phyloP scores from a whole-genome alignment of 1,140 invertebrate species.

The Drosophila saltans region DNA sequence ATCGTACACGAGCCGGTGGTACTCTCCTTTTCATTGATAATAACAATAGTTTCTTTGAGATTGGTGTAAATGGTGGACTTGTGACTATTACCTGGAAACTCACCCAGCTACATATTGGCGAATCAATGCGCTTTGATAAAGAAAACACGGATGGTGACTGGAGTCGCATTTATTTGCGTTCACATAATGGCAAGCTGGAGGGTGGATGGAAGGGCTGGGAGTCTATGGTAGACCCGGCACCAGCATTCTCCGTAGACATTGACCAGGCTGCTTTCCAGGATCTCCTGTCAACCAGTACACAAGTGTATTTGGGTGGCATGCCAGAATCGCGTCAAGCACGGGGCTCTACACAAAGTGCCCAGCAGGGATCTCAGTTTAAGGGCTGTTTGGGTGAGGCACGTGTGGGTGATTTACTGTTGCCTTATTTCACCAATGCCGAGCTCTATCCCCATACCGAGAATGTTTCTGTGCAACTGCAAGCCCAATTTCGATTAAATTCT shows the following conservation, averaged over 20 bases:
- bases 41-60: conserved; percentile 86
- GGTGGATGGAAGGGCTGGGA: conserved; percentile 83
- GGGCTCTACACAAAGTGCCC: conserved; percentile 71
- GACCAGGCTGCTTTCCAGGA: conserved; percentile 74
- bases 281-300: conserved; percentile 68
- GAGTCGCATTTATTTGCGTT: conserved; percentile 86
- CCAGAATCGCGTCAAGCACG: conserved; percentile 66
- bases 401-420: conserved; percentile 92
- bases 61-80: conserved; percentile 88
- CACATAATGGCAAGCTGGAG: conserved; percentile 84
- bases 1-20: conserved; percentile 89
- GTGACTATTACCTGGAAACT: conserved; percentile 88
- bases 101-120: conserved; percentile 83
- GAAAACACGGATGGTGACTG: conserved; percentile 86
- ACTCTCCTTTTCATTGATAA: conserved; percentile 87
- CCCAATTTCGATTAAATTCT: conserved; percentile 77
- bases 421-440: conserved; percentile 92
- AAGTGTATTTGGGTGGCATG: conserved; percentile 80
- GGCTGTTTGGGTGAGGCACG: conserved; percentile 96
- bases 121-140: conserved; percentile 85
- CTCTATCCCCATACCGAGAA: conserved; percentile 86
- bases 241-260: conserved; percentile 71
- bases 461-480: conserved; percentile 67
- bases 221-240: conserved; percentile 73
- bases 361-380: conserved; percentile 86